These are phyloP conservation scores for Leptinotarsa haldemani DNA, from an alignment of 2,888 invertebrate species.

Conservation along the genomic window DNA sequence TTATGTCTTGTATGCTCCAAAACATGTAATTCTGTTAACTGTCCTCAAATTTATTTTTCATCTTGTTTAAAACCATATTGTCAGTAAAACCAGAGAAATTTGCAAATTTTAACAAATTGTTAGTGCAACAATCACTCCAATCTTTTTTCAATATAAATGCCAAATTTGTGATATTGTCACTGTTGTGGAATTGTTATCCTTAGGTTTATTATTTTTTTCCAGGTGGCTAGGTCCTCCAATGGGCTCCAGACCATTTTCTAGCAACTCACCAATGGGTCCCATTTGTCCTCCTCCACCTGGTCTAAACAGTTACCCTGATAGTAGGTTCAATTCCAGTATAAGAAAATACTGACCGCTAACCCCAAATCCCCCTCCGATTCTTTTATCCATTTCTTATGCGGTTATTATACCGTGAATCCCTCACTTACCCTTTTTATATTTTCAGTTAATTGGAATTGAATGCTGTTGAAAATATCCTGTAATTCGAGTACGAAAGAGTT, in stretches of 20 bases:
- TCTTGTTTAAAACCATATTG: no score
- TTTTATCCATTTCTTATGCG: neutral
- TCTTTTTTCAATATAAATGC: neutral
- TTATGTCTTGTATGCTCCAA: no score
- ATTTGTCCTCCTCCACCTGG: constrained; percentile 63
- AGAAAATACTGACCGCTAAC: constrained; percentile 34
- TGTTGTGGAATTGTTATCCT: neutral
- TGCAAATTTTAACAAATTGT: no score
- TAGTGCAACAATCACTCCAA: neutral
- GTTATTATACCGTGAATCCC: neutral
- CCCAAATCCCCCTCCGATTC: neutral
- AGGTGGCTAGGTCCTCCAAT: constrained; percentile 48
- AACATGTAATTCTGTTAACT: no score
- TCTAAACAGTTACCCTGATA: constrained; percentile 60
- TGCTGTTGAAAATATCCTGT: no score
- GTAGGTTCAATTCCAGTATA: constrained; percentile 52
- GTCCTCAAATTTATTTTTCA: no score
- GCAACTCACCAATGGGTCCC: constrained; percentile 55
- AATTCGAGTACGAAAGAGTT: no score
- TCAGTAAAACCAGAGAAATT: no score
- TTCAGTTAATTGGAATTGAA: neutral
- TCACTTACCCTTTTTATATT: neutral
- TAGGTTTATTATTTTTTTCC: constrained; percentile 29
- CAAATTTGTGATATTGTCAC: neutral
- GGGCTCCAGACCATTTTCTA: constrained; percentile 52